These are phyloP conservation scores for Anastrepha obliqua DNA, from an alignment of 1,140 invertebrate genomes.

Conservation along the genomic window DNA sequence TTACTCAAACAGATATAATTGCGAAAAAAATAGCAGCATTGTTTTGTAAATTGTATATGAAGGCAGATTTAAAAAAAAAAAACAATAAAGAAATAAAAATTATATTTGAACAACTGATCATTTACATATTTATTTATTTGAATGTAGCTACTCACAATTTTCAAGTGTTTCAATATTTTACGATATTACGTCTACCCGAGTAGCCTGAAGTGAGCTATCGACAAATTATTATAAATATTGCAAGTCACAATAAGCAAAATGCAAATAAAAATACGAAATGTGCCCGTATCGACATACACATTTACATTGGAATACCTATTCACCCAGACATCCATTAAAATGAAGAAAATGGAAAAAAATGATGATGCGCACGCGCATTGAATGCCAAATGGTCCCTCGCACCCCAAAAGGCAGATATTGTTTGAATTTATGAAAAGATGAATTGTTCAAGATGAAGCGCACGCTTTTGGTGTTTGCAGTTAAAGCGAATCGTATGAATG, in stretches of 20 bases:
- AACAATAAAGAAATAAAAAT: not conserved
- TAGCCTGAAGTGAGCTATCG: not conserved
- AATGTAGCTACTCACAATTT: not conserved
- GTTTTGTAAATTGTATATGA: not conserved
- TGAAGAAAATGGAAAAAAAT: not conserved
- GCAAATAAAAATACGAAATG: not conserved
- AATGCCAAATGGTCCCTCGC: conserved; percentile 4
- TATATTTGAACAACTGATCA: not conserved
- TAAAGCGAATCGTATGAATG: not conserved
- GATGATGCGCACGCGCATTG: conserved; percentile 26
- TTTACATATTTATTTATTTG: not conserved
- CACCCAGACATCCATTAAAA: not conserved
- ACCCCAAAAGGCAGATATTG: conserved; percentile 47
- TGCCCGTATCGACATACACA: not conserved
- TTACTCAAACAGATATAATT: not conserved
- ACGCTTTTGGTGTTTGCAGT: conserved; percentile 13
- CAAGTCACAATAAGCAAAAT: conserved; percentile 2
- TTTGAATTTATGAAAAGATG: conserved; percentile 44
- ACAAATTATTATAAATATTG: not conserved
- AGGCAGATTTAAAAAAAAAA: not conserved
- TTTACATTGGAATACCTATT: not conserved
- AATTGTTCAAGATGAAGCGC: conserved; percentile 34
- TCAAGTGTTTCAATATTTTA: not conserved
- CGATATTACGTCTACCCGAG: not conserved
- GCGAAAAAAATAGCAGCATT: not conserved